These are phyloP conservation scores for Thamnaconus septentrionalis DNA, from an alignment of 2,113 vertebrate species.

Conservation along the genomic window DNA sequence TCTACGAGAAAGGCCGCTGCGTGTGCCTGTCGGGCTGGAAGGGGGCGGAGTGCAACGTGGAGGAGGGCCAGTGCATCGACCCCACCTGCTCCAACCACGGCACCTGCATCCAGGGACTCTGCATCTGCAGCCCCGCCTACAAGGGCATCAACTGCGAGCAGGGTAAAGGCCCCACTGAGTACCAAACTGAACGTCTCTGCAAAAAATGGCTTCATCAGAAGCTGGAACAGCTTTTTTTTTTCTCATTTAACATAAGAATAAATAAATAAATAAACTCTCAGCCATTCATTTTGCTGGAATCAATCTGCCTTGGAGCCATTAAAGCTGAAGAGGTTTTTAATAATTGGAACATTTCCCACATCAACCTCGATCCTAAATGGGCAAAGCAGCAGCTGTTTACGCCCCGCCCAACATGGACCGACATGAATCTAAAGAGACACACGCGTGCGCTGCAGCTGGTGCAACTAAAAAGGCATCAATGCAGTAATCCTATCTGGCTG, in stretches of 20 bases:
- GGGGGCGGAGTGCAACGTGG: constrained; percentile 92
- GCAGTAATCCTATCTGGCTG: too few relatives aligned
- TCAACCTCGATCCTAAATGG: too few relatives aligned
- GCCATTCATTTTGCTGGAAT: too few relatives aligned
- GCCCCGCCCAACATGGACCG: too few relatives aligned
- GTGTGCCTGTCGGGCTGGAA: constrained; percentile 92
- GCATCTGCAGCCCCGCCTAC: constrained; percentile 91
- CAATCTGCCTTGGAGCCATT: too few relatives aligned
- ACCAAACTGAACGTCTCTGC: background rate
- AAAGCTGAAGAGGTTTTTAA: too few relatives aligned
- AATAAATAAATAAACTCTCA: too few relatives aligned
- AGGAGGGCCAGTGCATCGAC: constrained; percentile 94
- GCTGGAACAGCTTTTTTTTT: background rate
- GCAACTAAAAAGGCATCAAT: too few relatives aligned
- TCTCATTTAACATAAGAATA: background rate
- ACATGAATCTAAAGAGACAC: too few relatives aligned
- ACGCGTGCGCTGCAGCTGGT: too few relatives aligned
- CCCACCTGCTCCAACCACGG: constrained; percentile 95
- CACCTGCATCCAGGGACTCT: constrained; percentile 90
- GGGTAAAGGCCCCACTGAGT: constrained; percentile 74
- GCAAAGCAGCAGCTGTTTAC: too few relatives aligned
- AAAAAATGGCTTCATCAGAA: background rate
- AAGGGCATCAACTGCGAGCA: constrained; percentile 94
- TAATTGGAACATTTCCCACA: too few relatives aligned
- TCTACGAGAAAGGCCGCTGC: constrained; percentile 94